Percentiles rank a stretch among this genome's conserved stretches.
phyloP scores from a whole-genome alignment of 2,113 vertebrate species.

The Ptilorrhoa leucosticta region DNA sequence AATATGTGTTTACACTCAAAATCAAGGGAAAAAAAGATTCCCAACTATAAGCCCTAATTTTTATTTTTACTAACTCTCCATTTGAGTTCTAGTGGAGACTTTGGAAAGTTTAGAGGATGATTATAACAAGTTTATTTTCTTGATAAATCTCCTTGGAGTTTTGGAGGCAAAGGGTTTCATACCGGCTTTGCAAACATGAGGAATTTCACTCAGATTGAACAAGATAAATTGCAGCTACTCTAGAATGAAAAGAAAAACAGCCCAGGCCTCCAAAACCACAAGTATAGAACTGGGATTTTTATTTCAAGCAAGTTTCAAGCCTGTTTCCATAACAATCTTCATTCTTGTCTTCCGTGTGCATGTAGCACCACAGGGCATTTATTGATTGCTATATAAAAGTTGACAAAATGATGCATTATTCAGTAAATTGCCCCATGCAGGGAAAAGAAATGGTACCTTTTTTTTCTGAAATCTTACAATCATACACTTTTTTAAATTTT shows the following conservation, averaged over 20 bases:
- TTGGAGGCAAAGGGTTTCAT: not conserved
- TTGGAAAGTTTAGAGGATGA: not conserved
- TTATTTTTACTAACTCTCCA: not conserved
- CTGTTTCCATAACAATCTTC: conserved; percentile 32
- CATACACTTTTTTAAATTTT: not conserved
- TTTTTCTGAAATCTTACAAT: not conserved
- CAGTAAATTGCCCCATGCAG: conserved; percentile 42
- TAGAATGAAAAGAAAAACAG: conserved; percentile 22
- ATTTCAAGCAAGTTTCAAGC: conserved; percentile 22
- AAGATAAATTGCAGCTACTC: conserved; percentile 7
- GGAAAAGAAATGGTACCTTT: not conserved
- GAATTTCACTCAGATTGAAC: not conserved
- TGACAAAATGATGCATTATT: conserved; percentile 58
- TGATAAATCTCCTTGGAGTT: not conserved
- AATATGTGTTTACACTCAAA: not conserved
- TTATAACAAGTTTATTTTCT: not conserved
- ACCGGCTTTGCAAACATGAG: not conserved
- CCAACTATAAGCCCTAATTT: not conserved
- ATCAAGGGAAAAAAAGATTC: not conserved
- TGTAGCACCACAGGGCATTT: not conserved
- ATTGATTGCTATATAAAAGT: conserved; percentile 40
- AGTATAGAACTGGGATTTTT: not conserved
- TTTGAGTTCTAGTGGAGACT: not conserved
- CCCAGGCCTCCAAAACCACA: not conserved
- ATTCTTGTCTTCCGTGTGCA: not conserved